Evolutionary conservation across 2,113 vertebrate genomes (phyloP).

Genomic region (Hippocampus guttulatus): DNA sequence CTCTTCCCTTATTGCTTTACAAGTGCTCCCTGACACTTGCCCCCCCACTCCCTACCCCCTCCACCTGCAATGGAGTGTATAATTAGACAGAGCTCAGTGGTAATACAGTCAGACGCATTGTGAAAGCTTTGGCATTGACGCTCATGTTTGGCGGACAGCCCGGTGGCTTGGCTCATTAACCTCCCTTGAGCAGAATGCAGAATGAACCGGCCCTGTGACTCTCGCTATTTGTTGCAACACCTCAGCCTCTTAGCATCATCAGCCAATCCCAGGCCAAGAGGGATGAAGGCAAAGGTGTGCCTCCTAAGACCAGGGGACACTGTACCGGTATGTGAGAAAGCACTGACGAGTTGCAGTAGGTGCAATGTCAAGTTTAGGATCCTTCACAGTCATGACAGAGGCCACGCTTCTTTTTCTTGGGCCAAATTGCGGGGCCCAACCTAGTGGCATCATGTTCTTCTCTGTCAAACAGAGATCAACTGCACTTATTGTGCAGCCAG

Average conservation of each 20-base stretch:
- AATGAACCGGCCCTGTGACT: conserved; percentile 55
- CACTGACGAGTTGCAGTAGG: conserved; percentile 20
- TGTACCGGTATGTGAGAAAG: conserved; percentile 33
- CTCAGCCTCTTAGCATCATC: conserved; percentile 43
- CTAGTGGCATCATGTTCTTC: conserved; percentile 53
- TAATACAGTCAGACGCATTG: conserved; percentile 74
- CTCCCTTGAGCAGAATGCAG: conserved; percentile 57
- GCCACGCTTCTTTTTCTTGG: conserved; percentile 32
- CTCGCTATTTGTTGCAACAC: conserved; percentile 62
- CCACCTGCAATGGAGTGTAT: conserved; percentile 67
- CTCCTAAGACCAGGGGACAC: not conserved
- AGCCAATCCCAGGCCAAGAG: conserved; percentile 38
- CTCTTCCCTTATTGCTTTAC: conserved; percentile 23
- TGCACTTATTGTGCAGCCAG: conserved; percentile 48
- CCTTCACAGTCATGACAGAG: conserved; percentile 29
- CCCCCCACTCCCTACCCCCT: conserved; percentile 33
- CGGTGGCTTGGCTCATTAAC: conserved; percentile 75
- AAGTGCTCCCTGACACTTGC: conserved; percentile 47
- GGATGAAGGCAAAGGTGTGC: conserved; percentile 40
- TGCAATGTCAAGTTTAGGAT: conserved; percentile 37
- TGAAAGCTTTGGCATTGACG: conserved; percentile 65
- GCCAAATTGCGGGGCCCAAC: conserved; percentile 35
- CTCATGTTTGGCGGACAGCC: conserved; percentile 73
- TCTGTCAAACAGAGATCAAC: conserved; percentile 37
- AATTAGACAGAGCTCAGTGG: conserved; percentile 74